Conservation (phyloP, 2,888 invertebrate species). For the Nudaria mundana region DNA sequence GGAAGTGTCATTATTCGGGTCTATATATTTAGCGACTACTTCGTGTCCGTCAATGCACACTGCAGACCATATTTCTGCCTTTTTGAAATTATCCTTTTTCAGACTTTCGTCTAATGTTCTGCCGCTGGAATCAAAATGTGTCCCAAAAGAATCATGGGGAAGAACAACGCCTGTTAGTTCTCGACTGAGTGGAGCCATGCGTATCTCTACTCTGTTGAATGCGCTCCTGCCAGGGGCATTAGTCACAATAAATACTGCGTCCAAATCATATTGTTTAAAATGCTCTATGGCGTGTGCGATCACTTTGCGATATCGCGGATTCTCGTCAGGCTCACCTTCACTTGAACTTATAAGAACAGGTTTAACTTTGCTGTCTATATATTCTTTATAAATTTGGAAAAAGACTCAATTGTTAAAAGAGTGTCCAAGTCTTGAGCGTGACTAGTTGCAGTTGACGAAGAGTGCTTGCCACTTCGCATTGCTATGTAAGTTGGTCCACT, state of each 20-base stretch:
- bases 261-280: constrained; percentile 25
- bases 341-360: constrained; percentile 12
- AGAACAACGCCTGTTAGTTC: constrained; percentile 22
- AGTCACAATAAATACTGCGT: constrained; percentile 23
- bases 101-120: constrained; percentile 19
- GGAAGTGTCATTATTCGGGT: constrained; percentile 20
- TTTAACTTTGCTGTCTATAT: constrained; percentile 8
- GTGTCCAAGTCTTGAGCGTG: constrained; percentile 29
- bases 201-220: constrained; percentile 24
- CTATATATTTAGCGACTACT: constrained; percentile 23
- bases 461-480: constrained; percentile 30
- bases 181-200: constrained; percentile 21
- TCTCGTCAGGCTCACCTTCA: constrained; percentile 25
- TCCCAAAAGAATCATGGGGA: constrained; percentile 19
- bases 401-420: too few relatives aligned
- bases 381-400: too few relatives aligned
- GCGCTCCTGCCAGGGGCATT: constrained; percentile 26
- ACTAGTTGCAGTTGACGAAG: constrained; percentile 28
- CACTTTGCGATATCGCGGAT: constrained; percentile 22
- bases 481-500: constrained; percentile 38
- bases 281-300: constrained; percentile 9
- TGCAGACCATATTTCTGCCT: constrained; percentile 16
- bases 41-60: constrained; percentile 14
- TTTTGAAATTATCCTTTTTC: constrained; percentile 22
- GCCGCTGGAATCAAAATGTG: constrained; percentile 17